phyloP scores from a whole-genome alignment of 2,113 vertebrate genomes.

The Mesitornis unicolor region DNA sequence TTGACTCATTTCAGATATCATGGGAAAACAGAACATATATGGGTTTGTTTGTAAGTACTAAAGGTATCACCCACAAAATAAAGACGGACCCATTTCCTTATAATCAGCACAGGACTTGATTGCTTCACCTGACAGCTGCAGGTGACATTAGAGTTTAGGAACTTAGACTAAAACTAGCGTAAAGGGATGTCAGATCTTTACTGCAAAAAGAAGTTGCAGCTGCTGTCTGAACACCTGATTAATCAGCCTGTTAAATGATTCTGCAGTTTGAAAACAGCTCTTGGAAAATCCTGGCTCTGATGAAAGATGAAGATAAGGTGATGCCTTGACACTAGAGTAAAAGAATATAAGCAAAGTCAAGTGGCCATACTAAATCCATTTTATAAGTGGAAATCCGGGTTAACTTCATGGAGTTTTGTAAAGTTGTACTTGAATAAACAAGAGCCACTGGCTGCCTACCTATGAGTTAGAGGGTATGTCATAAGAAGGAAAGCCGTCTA shows the following conservation, averaged over 20 bases:
- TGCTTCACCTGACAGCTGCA: neutral
- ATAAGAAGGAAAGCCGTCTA: neutral
- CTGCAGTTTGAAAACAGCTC: neutral
- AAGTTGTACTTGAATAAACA: neutral
- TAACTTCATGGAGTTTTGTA: neutral
- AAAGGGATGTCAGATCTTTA: neutral
- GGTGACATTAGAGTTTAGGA: neutral
- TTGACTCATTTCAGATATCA: neutral
- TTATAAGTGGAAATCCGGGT: neutral
- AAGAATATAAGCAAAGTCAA: neutral
- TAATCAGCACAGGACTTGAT: neutral
- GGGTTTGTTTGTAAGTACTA: neutral
- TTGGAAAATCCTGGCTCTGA: neutral
- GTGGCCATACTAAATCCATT: neutral
- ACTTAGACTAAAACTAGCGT: neutral
- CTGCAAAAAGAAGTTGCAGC: neutral
- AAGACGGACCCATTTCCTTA: neutral
- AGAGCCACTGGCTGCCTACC: neutral
- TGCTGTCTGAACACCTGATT: neutral
- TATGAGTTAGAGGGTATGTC: neutral
- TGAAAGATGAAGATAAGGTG: neutral
- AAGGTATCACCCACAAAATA: neutral
- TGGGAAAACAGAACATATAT: neutral
- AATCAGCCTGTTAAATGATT: neutral
- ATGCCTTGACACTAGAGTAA: neutral